phyloP scores from a whole-genome alignment of 2,888 invertebrate species.

The Kryphioiulus occultus region DNA sequence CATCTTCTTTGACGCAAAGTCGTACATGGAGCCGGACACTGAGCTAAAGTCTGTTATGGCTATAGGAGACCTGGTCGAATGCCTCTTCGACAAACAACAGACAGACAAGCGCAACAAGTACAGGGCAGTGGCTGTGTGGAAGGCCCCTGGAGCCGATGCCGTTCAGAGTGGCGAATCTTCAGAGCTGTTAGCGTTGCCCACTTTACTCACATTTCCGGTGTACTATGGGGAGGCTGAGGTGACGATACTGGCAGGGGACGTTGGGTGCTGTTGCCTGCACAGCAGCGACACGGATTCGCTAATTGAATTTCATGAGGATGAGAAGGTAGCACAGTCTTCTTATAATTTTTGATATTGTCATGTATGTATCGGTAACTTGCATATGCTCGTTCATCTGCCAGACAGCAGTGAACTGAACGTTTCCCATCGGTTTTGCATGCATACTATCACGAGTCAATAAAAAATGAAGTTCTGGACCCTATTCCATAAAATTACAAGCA shows the following conservation, averaged over 20 bases:
- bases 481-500: too few relatives aligned
- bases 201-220: neutral
- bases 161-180: neutral
- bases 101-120: neutral
- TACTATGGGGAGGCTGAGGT: neutral
- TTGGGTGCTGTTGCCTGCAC: neutral
- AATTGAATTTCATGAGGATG: neutral
- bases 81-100: neutral
- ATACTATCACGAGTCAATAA: too few relatives aligned
- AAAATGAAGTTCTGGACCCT: too few relatives aligned
- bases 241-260: neutral
- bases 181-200: neutral
- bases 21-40: neutral
- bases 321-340: neutral
- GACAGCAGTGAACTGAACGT: too few relatives aligned
- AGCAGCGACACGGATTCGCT: neutral
- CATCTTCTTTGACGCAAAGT: neutral
- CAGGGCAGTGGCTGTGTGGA: slow-evolving; percentile 37
- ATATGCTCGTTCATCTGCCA: too few relatives aligned
- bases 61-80: neutral
- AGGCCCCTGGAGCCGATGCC: neutral
- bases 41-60: neutral
- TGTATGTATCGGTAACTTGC: too few relatives aligned
- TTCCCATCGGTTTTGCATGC: too few relatives aligned
- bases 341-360: too few relatives aligned